phyloP scores from a whole-genome alignment of 1,140 invertebrate species.

The Lasioglossum albipes region DNA sequence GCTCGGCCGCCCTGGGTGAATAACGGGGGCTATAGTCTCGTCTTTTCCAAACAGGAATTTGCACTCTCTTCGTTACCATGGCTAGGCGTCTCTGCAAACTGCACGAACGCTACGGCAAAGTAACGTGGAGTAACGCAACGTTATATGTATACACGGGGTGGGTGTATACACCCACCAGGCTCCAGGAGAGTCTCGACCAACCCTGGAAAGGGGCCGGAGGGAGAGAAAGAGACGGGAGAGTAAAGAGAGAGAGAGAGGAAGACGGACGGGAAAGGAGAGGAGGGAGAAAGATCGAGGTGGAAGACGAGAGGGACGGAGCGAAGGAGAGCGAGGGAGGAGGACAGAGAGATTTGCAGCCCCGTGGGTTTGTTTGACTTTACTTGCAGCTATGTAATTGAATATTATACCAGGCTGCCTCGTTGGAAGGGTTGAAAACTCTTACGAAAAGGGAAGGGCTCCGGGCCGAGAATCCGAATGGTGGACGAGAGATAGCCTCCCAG shows the following conservation, averaged over 20 bases:
- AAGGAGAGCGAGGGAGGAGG: constrained; percentile 41
- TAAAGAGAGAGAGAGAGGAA: constrained; percentile 6
- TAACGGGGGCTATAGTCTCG: constrained; percentile 48
- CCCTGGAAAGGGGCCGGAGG: constrained; percentile 51
- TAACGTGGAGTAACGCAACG: constrained; percentile 59
- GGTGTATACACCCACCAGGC: constrained; percentile 55
- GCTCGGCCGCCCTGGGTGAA: constrained; percentile 22
- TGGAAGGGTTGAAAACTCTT: constrained; percentile 72
- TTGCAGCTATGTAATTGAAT: constrained; percentile 75
- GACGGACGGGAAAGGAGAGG: constrained; percentile 22
- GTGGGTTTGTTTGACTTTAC: constrained; percentile 73
- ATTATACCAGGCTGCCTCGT: constrained; percentile 70
- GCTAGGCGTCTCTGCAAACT: constrained; percentile 62
- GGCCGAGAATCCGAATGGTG: constrained; percentile 59
- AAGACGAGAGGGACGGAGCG: constrained; percentile 13
- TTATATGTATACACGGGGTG: constrained; percentile 49
- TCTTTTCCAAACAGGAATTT: constrained; percentile 65
- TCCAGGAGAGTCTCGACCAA: constrained; percentile 48
- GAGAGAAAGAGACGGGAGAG: neutral
- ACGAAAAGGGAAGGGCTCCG: constrained; percentile 61
- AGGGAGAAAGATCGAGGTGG: constrained; percentile 14
- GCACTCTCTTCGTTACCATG: constrained; percentile 64
- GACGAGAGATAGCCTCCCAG: constrained; percentile 59
- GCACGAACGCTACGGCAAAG: constrained; percentile 56
- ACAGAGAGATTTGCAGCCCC: constrained; percentile 63